Evolutionary conservation across 2,113 vertebrate genomes (phyloP).

Genomic region (Dipodomys merriami): DNA sequence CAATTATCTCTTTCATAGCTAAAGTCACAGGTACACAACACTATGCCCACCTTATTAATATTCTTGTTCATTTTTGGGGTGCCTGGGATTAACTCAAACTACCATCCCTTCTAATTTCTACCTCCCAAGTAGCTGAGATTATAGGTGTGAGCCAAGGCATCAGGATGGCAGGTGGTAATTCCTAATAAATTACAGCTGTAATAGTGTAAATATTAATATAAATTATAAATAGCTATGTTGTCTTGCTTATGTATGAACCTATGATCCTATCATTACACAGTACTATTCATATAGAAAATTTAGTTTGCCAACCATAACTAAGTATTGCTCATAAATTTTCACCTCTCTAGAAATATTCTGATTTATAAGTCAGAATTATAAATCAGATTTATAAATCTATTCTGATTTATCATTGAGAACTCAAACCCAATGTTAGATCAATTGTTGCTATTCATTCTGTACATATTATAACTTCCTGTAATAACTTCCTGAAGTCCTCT

Average conservation of each 20-base stretch:
- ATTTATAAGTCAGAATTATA: neutral
- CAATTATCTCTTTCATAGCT: too few relatives aligned
- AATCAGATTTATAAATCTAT: neutral
- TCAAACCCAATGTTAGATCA: neutral
- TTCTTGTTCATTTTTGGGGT: too few relatives aligned
- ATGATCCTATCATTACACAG: neutral
- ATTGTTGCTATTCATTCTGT: neutral
- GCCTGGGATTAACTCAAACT: too few relatives aligned
- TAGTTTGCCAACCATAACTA: slow-evolving; percentile 73
- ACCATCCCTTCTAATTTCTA: too few relatives aligned
- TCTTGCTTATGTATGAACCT: neutral
- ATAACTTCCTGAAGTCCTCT: neutral
- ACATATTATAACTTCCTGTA: neutral
- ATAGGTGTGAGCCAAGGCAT: too few relatives aligned
- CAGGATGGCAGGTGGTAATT: neutral
- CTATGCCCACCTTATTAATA: too few relatives aligned
- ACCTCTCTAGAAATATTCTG: slow-evolving; percentile 69
- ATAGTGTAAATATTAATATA: neutral
- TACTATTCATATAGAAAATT: slow-evolving; percentile 67
- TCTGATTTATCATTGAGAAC: neutral
- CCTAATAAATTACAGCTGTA: slow-evolving; percentile 38
- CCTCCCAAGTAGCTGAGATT: too few relatives aligned
- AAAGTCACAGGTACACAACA: too few relatives aligned
- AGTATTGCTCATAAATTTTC: slow-evolving; percentile 73
- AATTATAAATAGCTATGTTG: neutral